Conservation (phyloP, 2,113 vertebrate species). For the Gyps fulvus region DNA sequence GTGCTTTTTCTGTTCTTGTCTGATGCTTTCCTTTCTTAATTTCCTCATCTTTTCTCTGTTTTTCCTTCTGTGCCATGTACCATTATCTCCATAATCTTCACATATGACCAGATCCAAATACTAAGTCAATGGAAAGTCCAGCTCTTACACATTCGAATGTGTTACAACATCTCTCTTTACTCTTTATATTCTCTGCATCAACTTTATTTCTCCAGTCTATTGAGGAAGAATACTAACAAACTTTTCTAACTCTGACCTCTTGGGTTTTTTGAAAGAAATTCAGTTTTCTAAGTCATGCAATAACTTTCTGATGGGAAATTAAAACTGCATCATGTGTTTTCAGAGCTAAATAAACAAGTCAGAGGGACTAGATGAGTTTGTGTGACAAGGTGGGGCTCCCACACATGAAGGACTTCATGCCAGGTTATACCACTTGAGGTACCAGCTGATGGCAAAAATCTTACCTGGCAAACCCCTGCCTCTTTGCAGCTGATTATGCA, state of each 20-base stretch:
- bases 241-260: not conserved
- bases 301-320: not conserved
- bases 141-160: not conserved
- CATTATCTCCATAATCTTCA: not conserved
- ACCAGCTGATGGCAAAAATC: not conserved
- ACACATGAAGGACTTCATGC: not conserved
- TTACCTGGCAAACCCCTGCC: not conserved
- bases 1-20: not conserved
- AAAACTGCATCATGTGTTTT: not conserved
- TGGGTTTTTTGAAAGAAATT: not conserved
- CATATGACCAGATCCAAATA: not conserved
- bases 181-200: not conserved
- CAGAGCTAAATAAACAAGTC: not conserved
- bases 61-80: not conserved
- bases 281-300: not conserved
- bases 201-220: not conserved
- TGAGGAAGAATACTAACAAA: not conserved
- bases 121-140: not conserved
- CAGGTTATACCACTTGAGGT: not conserved
- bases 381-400: not conserved
- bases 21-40: not conserved
- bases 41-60: not conserved
- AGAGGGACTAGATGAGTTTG: not conserved
- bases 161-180: not conserved
- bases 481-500: not conserved